These are phyloP conservation scores for Loris lydekkerianus DNA, from an alignment of 2,797 vertebrate species.

Conservation along the genomic window DNA sequence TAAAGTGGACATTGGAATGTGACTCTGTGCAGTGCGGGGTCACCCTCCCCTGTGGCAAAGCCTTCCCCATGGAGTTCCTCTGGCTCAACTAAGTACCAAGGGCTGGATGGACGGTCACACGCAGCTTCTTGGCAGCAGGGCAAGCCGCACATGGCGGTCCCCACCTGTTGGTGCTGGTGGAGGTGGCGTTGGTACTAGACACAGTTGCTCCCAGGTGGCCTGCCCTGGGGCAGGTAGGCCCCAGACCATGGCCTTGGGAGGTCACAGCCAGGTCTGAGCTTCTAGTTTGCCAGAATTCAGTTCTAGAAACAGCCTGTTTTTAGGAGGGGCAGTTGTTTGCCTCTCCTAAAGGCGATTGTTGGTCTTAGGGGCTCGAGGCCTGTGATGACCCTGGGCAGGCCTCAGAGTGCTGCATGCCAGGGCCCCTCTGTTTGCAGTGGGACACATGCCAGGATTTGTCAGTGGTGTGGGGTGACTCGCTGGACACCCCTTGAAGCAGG, in stretches of 20 bases:
- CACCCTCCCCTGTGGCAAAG: rapidly evolving
- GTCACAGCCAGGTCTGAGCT: background rate
- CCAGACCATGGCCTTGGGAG: background rate
- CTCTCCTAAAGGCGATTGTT: background rate
- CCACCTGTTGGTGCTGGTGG: background rate
- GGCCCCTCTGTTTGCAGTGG: background rate
- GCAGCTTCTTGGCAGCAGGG: background rate
- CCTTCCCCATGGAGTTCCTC: rapidly evolving
- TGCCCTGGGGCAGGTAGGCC: background rate
- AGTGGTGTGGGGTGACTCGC: constrained; percentile 33
- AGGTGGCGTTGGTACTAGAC: background rate
- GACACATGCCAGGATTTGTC: constrained; percentile 67
- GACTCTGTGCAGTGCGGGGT: rapidly evolving
- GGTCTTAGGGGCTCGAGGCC: background rate
- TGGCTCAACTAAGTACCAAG: rapidly evolving
- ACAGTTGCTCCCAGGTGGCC: background rate
- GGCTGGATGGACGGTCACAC: rapidly evolving
- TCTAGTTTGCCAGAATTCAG: background rate
- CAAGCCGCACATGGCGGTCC: background rate
- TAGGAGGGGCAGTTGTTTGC: too few species aligned
- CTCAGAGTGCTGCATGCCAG: background rate
- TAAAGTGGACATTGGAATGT: background rate
- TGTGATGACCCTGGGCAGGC: constrained; percentile 29
- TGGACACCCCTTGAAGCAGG: constrained; percentile 58
- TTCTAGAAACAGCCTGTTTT: background rate